Percentiles rank a stretch among this genome's conserved stretches.
Conservation (phyloP, 2,113 vertebrate species). For the Thoracochromis brauschi region DNA sequence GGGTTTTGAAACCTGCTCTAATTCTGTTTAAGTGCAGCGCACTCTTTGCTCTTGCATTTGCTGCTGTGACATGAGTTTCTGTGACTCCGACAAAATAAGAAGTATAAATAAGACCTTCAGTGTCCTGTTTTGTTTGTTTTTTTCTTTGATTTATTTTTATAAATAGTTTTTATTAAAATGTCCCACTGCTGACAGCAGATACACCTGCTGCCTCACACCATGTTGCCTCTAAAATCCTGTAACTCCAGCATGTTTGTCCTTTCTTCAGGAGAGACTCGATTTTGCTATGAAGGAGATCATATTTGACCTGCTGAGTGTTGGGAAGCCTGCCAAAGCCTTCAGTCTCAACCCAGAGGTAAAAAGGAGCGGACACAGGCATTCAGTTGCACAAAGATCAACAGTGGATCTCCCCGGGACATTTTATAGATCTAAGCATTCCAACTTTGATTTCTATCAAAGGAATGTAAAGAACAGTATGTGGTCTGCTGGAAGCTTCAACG, state of each 20-base stretch:
- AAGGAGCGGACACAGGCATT: not conserved
- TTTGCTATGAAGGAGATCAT: slow-evolving; percentile 99
- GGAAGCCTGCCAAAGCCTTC: slow-evolving; percentile 97
- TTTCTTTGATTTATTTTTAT: not conserved
- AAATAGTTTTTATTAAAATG: not conserved
- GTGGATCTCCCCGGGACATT: not conserved
- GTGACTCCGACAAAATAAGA: not conserved
- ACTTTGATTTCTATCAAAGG: not conserved
- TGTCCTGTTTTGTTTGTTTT: not conserved
- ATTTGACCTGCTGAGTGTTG: slow-evolving; percentile 95
- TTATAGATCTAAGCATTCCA: not conserved
- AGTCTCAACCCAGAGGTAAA: slow-evolving; percentile 98
- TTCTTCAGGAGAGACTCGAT: slow-evolving; percentile 88
- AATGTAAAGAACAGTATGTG: not conserved
- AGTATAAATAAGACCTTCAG: not conserved
- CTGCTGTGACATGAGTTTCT: not conserved
- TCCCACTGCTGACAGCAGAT: not conserved
- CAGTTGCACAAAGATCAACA: not conserved
- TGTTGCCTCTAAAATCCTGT: not conserved
- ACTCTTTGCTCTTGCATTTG: not conserved
- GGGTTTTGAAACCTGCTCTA: not conserved
- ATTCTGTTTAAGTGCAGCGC: not conserved
- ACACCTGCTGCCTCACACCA: not conserved
- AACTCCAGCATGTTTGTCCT: slow-evolving; percentile 1
- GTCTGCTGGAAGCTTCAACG: not conserved